These are phyloP conservation scores for Athripsodes cinereus DNA, from an alignment of 2,888 invertebrate genomes.

Conservation along the genomic window DNA sequence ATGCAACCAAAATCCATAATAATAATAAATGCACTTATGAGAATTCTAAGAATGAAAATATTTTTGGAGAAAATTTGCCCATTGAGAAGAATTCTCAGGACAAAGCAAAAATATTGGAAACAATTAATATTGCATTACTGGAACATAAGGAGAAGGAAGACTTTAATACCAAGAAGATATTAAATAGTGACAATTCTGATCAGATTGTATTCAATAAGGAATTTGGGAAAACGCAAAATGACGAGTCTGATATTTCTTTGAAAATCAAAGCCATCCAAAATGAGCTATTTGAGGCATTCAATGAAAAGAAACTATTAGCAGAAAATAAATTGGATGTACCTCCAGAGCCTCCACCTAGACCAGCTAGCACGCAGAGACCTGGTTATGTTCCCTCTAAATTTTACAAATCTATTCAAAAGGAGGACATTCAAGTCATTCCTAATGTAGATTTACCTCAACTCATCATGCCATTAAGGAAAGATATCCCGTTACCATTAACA, in stretches of 20 bases:
- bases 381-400: constrained; percentile 33
- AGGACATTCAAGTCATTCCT: constrained; percentile 40
- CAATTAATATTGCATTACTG: constrained; percentile 37
- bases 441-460: constrained; percentile 24
- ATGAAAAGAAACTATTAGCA: constrained; percentile 21
- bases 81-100: constrained; percentile 8
- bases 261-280: constrained; percentile 27
- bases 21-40: constrained; percentile 20
- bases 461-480: constrained; percentile 20
- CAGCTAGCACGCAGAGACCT: constrained; percentile 29
- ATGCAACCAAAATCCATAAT: constrained; percentile 27
- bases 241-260: constrained; percentile 17
- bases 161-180: constrained; percentile 3
- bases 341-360: constrained; percentile 34
- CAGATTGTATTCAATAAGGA: constrained; percentile 26
- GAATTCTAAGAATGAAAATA: constrained; percentile 3
- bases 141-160: constrained; percentile 29
- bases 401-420: constrained; percentile 40
- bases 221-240: constrained; percentile 22
- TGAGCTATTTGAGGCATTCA: constrained; percentile 27
- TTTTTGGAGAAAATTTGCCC: constrained; percentile 18
- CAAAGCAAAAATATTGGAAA: constrained; percentile 33
- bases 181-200: neutral
- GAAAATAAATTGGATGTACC: constrained; percentile 24
- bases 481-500: constrained; percentile 18